Evolutionary conservation across 1,140 invertebrate genomes (phyloP), one percentile per base, ranked within the genome.

Genomic region (Linepithema humile): DNA sequence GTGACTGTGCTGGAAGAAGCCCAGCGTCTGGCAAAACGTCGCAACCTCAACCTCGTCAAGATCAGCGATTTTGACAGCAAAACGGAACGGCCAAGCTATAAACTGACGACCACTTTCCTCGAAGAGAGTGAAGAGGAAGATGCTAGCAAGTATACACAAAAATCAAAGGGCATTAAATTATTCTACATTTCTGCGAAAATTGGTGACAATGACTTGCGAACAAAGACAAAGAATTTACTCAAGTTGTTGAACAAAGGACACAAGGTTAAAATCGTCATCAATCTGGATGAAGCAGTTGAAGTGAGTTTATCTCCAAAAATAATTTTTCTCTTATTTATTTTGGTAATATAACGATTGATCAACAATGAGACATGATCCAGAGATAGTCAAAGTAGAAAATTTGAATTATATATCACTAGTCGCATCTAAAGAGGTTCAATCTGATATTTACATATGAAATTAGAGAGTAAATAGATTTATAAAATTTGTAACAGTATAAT

Each of bases 341-440:
- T 5, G 72, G 26, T 53, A 10, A 48, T 20, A 65, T 74, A 67
- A 57, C 2, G n/a, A 17, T 50, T 55, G 1, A 45, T 38, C 23
- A n/a, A 45, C 45, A 23, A 6, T 20, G 2, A n/a, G 10, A n/a
- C n/a, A n/a, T 93, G 99, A 99, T 95, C 94, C 96, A n/a, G 93
- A 97, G 69, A 99, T 99, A 98, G 92, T 99, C 1, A 94, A 95
- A 38, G 91, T 99, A 5, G 92, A 96, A 12, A 98, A 98, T 94
- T 94, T 99, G 0, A 97, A 98, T 89, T 99, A 99, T 95, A 95
- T 95, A 5, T 99, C 98, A 23, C 83, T 95, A 2, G 94, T 94
- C 64, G 99, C 32, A 99, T 99, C 94, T 99, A 99, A 95, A 96
- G 99, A 85, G 87, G 97, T 95, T 97, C 57, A 99, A 99, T 95